Base-by-base conservation (phyloP, 2,888 invertebrate genomes). In the Lithophane semibrunnea region DNA sequence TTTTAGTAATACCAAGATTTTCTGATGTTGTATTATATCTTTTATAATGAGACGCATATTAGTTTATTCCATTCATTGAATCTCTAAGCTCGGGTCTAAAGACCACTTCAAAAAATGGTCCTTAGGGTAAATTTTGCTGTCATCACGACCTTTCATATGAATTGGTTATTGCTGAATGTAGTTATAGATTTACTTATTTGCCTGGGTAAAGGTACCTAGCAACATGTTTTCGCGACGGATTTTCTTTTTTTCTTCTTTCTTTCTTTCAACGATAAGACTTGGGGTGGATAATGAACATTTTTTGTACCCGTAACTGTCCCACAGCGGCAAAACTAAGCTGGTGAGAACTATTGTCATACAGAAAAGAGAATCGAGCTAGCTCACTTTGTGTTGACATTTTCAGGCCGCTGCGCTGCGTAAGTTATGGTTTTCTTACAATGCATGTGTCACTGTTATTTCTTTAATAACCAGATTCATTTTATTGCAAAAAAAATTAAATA, bases 381-480 rank as follows among this genome's bases (percentile, higher is more conserved):
- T 52, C 5, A 16, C 12, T 29, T 47, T 16, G 16, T 29, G 49
- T 44, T 61, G 42, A 18, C 3, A 13, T 61, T 18, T 29, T 4
- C n/a, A 44, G 49, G 12, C 7, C 10, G 9, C 16, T 47, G 0
- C 5, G 12, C 16, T 47, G 0, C 5, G 12, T 18, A n/a, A 37
- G 10, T 37, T 54, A n/a, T 44, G 47, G 42, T 12, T 60, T 42
- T 24, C 10, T 12, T 42, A 2, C 13, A 8, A 29, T 37, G 67
- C 37, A n/a, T 24, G 18, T n/a, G n/a, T 10, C 24, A 44, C 0
- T 44, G 42, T 49, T 42, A 68, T 42, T 44, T 37, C n/a, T 80
- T 82, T 66, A 18, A 58, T 70, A 67, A 66, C 66, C 66, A 77
- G 66, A 61, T 21, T 18, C 0, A 37, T 12, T 61, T 49, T n/a